Conservation (phyloP, 2,113 vertebrate genomes). For the Philantomba maxwellii region DNA sequence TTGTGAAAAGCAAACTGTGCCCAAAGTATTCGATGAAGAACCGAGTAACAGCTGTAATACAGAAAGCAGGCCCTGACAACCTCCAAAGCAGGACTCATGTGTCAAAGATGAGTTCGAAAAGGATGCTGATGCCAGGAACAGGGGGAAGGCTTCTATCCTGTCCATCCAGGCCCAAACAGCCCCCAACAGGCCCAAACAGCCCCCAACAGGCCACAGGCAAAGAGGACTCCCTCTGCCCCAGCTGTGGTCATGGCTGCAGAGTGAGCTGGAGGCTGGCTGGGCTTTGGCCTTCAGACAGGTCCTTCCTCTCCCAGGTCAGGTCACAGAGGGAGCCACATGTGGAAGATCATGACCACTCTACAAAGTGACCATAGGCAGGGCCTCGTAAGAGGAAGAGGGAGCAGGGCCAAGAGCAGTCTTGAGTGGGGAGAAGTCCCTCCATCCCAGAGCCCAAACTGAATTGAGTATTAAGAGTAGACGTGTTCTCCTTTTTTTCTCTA, state of each 20-base stretch:
- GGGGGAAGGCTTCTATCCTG: fast-evolving
- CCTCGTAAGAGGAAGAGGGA: background rate
- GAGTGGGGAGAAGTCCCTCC: background rate
- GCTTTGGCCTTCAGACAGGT: background rate
- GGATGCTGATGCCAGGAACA: background rate
- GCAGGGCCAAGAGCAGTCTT: background rate
- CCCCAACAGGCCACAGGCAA: background rate
- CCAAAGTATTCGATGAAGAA: background rate
- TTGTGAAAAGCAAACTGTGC: background rate
- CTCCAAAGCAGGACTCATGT: background rate
- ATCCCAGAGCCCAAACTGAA: background rate
- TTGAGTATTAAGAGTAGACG: background rate
- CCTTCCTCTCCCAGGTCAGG: background rate
- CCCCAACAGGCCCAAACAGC: background rate
- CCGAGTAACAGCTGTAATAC: background rate
- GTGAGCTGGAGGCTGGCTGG: background rate
- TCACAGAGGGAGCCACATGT: background rate
- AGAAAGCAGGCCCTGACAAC: background rate
- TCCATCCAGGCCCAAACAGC: background rate
- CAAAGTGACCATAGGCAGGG: background rate
- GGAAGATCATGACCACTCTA: background rate
- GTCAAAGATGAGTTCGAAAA: background rate
- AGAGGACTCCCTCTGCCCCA: background rate
- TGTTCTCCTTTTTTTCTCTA: background rate
- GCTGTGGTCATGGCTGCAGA: fast-evolving